phyloP scores from a whole-genome alignment of 2,888 invertebrate species.

The Scaptomyza caliginosa region DNA sequence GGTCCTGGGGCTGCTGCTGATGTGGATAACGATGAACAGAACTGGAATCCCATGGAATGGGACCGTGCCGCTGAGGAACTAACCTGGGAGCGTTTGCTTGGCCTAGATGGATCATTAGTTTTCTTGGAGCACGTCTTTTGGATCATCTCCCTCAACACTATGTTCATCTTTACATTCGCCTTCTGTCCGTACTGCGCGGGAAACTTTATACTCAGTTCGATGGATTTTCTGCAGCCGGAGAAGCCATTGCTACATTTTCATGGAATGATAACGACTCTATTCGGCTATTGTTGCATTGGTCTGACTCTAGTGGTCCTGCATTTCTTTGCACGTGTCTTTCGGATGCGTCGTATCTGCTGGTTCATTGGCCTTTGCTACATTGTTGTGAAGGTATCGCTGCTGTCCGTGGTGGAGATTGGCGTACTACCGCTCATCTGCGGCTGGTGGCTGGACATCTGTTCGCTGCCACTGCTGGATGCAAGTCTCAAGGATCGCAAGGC shows the following conservation, averaged over 20 bases:
- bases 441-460: constrained; percentile 99
- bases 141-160: constrained; percentile 98
- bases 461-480: constrained; percentile 95
- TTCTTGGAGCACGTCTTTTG: constrained; percentile 99
- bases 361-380: constrained; percentile 97
- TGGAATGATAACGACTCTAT: constrained; percentile 94
- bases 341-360: constrained; percentile 91
- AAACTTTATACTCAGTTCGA: constrained; percentile 90
- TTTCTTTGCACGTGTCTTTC: constrained; percentile 91
- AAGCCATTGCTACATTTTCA: constrained; percentile 92
- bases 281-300: constrained; percentile 97
- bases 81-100: constrained; percentile 98
- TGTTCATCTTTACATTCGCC: constrained; percentile 98
- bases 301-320: constrained; percentile 92
- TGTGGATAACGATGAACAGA: constrained; percentile 85
- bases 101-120: constrained; percentile 97
- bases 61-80: constrained; percentile 98
- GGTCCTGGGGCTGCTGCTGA: constrained; percentile 83
- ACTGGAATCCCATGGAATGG: constrained; percentile 99
- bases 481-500: constrained; percentile 91
- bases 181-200: constrained; percentile 99
- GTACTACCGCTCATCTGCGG: constrained; percentile 98
- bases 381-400: constrained; percentile 91
- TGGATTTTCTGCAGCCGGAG: constrained; percentile 85
- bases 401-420: constrained; percentile 98